These are phyloP conservation scores for Ceyx melanurus DNA, from an alignment of 2,113 vertebrate species.

Conservation along the genomic window DNA sequence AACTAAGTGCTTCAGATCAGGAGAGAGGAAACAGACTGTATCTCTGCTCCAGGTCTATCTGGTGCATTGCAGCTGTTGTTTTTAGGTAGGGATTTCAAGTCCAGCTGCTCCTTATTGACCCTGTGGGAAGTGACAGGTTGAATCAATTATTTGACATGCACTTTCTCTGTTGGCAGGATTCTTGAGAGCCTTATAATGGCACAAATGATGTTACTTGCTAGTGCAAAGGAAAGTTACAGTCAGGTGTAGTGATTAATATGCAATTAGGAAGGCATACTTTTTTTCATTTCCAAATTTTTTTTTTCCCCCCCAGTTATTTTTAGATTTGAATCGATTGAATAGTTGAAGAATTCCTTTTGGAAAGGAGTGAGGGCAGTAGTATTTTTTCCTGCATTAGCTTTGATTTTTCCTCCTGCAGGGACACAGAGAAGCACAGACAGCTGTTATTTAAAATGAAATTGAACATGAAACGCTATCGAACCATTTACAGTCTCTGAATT, in stretches of 20 bases:
- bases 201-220: constrained; percentile 25
- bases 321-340: constrained; percentile 41
- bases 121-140: constrained; percentile 40
- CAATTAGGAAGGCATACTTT: constrained; percentile 51
- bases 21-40: background rate
- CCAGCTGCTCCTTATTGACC: constrained; percentile 50
- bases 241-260: constrained; percentile 38
- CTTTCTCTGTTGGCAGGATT: constrained; percentile 22
- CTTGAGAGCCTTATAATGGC: constrained; percentile 20
- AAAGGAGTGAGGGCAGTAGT: background rate
- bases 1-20: background rate
- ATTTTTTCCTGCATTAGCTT: background rate
- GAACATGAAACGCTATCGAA: constrained; percentile 1
- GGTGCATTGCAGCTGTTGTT: constrained; percentile 17
- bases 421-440: background rate
- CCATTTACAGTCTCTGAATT: background rate
- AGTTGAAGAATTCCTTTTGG: constrained; percentile 9
- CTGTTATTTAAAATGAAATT: constrained; percentile 42
- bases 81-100: constrained; percentile 46
- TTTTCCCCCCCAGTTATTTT: background rate
- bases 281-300: constrained; percentile 7
- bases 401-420: constrained; percentile 40
- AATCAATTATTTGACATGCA: constrained; percentile 25
- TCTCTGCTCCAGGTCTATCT: background rate
- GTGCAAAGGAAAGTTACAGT: constrained; percentile 37